Conservation (phyloP, 1,140 invertebrate species). For the Temnothorax nylanderi region DNA sequence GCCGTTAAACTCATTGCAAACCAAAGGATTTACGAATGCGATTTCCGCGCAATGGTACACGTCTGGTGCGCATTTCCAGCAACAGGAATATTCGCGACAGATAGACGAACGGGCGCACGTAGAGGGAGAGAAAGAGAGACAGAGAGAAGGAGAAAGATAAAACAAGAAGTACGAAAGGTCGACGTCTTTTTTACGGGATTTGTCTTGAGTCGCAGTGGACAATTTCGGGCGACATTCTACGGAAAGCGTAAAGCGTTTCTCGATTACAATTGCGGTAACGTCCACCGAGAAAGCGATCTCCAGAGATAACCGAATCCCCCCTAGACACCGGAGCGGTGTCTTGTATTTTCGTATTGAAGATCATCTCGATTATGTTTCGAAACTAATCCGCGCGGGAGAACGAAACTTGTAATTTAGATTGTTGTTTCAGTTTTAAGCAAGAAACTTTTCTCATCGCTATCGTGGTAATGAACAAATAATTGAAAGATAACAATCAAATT, state of each 20-base stretch:
- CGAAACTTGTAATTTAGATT: slow-evolving; percentile 10
- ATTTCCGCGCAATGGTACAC: slow-evolving; percentile 1
- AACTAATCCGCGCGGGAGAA: slow-evolving; percentile 1
- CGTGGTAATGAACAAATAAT: background rate
- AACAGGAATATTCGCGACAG: slow-evolving; percentile 44
- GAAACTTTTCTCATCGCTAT: background rate
- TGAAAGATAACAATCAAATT: background rate
- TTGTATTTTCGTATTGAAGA: slow-evolving; percentile 31
- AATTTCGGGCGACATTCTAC: slow-evolving; percentile 33
- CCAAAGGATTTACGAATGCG: slow-evolving; percentile 61
- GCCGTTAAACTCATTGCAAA: slow-evolving; percentile 53
- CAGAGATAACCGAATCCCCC: slow-evolving; percentile 44
- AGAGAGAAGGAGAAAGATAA: background rate
- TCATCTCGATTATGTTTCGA: slow-evolving; percentile 42
- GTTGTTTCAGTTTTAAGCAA: background rate
- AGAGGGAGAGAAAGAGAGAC: background rate
- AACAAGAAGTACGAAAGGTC: slow-evolving; percentile 47
- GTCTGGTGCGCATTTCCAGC: slow-evolving; percentile 45
- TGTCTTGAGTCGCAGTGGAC: slow-evolving; percentile 30
- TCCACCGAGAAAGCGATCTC: slow-evolving; percentile 40
- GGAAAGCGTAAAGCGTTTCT: slow-evolving; percentile 51
- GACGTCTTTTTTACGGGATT: slow-evolving; percentile 53
- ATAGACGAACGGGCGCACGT: background rate
- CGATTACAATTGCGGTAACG: slow-evolving; percentile 59
- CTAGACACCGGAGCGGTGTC: background rate